phyloP scores from a whole-genome alignment of 2,888 invertebrate species.

The Litoditis marina region DNA sequence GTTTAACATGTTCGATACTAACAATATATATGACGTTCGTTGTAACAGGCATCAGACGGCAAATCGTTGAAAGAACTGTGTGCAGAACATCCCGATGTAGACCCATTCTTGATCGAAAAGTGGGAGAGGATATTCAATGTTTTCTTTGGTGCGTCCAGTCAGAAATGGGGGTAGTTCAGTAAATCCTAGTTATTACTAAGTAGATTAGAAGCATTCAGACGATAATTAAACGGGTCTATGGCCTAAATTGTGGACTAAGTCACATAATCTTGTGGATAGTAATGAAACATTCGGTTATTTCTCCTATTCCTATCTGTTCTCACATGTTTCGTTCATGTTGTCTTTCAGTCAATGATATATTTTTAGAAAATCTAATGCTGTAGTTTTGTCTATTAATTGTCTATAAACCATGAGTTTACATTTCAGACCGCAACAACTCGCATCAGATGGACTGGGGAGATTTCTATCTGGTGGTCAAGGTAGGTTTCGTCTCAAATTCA shows the following conservation, averaged over 20 bases:
- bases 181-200: not conserved
- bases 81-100: constrained; percentile 47
- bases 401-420: not conserved
- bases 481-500: constrained; percentile 20
- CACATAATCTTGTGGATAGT: no score
- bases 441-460: constrained; percentile 59
- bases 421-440: constrained; percentile 55
- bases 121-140: constrained; percentile 60
- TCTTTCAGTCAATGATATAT: no score
- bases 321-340: no score
- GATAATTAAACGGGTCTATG: not conserved
- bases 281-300: no score
- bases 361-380: not conserved
- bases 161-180: constrained; percentile 1
- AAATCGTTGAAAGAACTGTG: constrained; percentile 38
- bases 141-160: constrained; percentile 62
- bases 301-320: no score
- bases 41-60: no score
- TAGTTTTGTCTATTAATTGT: not conserved
- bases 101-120: constrained; percentile 56
- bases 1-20: no score
- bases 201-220: not conserved
- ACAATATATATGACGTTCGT: no score
- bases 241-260: no score
- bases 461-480: constrained; percentile 59